Conservation (phyloP, 2,797 vertebrate genomes). For the Gobionotothen gibberifrons region DNA sequence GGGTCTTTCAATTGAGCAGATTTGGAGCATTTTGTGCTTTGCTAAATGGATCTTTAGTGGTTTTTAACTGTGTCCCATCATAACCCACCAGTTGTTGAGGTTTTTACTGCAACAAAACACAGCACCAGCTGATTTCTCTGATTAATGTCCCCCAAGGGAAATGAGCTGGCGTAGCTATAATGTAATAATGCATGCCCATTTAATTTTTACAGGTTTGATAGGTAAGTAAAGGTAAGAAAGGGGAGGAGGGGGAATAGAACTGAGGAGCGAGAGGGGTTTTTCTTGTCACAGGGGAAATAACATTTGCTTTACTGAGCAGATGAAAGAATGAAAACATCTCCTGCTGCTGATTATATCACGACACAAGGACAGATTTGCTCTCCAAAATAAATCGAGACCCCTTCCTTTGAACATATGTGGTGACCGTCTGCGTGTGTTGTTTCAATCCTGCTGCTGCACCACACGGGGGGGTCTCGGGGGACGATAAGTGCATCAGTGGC, state of each 20-base stretch:
- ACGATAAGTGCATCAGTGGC: constrained; percentile 38
- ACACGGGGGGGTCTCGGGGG: constrained; percentile 28
- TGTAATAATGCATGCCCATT: not conserved
- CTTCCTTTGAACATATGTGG: constrained; percentile 11
- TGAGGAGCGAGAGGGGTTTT: not conserved
- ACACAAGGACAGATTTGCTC: constrained; percentile 21
- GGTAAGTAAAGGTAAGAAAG: constrained; percentile 3
- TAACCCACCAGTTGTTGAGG: constrained; percentile 1
- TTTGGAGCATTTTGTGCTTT: constrained; percentile 13
- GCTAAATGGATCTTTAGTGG: constrained; percentile 9
- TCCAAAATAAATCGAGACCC: constrained; percentile 11
- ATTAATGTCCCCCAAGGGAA: constrained; percentile 25
- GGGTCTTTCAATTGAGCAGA: constrained; percentile 8
- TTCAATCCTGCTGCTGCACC: constrained; percentile 23
- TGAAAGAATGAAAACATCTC: constrained; percentile 11
- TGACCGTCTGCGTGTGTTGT: constrained; percentile 26
- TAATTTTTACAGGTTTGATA: not conserved
- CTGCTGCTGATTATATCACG: constrained; percentile 24
- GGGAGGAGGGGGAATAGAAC: not conserved
- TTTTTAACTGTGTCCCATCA: constrained; percentile 21
- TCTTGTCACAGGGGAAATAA: not conserved
- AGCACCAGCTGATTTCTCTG: constrained; percentile 24
- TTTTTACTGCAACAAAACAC: constrained; percentile 18
- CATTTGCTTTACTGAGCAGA: constrained; percentile 21
- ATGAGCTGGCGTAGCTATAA: constrained; percentile 16